Base-by-base conservation (phyloP, 2,113 vertebrate species). In the Rhinoptilus africanus region DNA sequence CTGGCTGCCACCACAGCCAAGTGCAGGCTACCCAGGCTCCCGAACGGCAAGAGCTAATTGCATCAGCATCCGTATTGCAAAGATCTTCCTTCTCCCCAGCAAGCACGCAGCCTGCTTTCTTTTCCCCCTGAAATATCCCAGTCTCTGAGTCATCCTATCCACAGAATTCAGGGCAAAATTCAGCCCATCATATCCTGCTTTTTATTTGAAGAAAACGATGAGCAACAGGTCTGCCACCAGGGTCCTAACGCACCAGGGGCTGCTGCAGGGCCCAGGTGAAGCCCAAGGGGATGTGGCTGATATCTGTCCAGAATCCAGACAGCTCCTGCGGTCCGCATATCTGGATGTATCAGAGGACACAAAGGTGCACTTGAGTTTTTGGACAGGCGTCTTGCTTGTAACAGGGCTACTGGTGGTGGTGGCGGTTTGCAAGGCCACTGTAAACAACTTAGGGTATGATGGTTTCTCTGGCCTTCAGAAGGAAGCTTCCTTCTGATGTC, bases 181-280 rank as follows among this genome's bases (percentile, higher is more conserved):
- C 67, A 78, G 64, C 39, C 53, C 1, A 0, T 79, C 91, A 84
- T 41, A 81, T 93, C 83, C 91, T 85, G 73, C 39, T 63, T 94
- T 96, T 89, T 53, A 53, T 59, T 72, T n/a, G 22, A 77, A 67
- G 68, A 75, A 88, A 91, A 83, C 83, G 87, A 56, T 85, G 35
- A 68, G 54, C 3, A 0, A 12, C 20, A 39, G 12, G 15, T 80
- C 60, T 89, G 68, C 56, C 93, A 91, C 30, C 19, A 66, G 19
- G 8, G 47, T 72, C 57, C 24, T 8, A 64, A 50, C 0, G 0
- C 5, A 1, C 26, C 4, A n/a, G 43, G 51, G 34, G 8, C 30
- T 68, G 22, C n/a, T 32, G 12, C 8, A 5, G 48, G 35, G 14
- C 15, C 28, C 0, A 0, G 39, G 19, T 35, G 20, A 63, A 83